Evolutionary conservation across 2,113 vertebrate genomes (phyloP).

Genomic region (Syrmaticus mikado): DNA sequence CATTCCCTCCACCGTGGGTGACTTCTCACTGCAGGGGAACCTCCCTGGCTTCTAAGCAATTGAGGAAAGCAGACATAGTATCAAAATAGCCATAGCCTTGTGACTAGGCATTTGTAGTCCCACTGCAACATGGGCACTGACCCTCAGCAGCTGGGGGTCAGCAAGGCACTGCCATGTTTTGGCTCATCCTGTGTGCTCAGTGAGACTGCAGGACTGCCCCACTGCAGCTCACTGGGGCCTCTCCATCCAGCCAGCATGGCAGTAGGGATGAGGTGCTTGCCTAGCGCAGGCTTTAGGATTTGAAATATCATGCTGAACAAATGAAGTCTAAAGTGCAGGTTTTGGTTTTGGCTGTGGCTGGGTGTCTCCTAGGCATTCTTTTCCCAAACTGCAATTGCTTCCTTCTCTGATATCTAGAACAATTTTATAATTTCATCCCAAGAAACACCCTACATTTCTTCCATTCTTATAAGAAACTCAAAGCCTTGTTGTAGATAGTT

Average conservation of each 20-base stretch:
- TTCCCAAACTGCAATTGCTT: background rate
- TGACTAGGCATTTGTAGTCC: background rate
- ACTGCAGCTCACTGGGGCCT: background rate
- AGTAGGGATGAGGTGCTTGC: background rate
- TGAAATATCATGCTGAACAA: background rate
- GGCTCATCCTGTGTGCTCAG: accelerated
- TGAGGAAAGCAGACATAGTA: background rate
- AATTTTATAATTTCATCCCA: background rate
- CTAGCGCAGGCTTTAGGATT: background rate
- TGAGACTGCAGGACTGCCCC: background rate
- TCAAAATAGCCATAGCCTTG: background rate
- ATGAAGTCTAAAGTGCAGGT: background rate
- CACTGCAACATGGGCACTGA: background rate
- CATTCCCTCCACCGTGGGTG: background rate
- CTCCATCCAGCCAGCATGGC: background rate
- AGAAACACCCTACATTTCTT: background rate
- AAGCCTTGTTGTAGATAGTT: background rate
- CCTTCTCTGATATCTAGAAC: background rate
- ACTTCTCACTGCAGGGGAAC: background rate
- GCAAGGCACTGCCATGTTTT: background rate
- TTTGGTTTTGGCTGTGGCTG: accelerated
- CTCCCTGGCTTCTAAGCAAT: accelerated
- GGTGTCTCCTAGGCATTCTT: background rate
- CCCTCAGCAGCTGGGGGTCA: background rate
- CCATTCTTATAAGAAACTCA: background rate